Base-by-base conservation (phyloP, 30 jellyfish, hydroid and myxozoan species). In the Aurelia coerulea region DNA sequence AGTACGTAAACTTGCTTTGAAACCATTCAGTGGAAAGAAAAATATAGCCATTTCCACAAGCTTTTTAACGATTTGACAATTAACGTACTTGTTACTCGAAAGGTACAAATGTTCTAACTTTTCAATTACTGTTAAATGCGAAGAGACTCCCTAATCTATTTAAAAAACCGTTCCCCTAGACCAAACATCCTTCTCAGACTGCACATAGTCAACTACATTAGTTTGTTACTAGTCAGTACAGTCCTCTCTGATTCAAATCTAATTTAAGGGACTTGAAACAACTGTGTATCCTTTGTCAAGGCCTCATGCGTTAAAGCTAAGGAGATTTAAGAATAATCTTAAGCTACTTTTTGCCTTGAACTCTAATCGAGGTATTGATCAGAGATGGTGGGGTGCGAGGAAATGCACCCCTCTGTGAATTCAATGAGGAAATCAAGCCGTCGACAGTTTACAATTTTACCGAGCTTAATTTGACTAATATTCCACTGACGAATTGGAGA, bases 331-430 rank as follows among this genome's bases (percentile, higher is more conserved):
- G 56, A 46, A 46, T 46, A 46, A 46, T 46, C 56, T 46, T 46
- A 46, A 46, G 14, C 56, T 46, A 46, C 8, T 46, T 46, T 46
- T 1, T 46, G 8, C 34, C 60, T 34, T 58, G 76, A 35, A 19
- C n/a, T 32, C 17, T 17, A 41, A 62, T 78, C 79, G 68, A 41
- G 69, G 69, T 14, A 84, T 84, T 84, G 69, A 41, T 29, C 13
- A 34, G 17, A 32, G 18, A 10, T 64, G 59, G 92, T 60, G 73
- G 92, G 92, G 92, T 70, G 92, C 92, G 73, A 83, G 92, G 92
- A 83, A 83, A 41, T 73, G 42, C 16, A 19, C 64, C 81, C 87
- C 76, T 59, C 76, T 76, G 87, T 29, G 73, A 50, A 62, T 37
- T 46, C 51, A 71, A 56, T 58, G 76, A 46, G 70, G 84, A 60